Base-by-base conservation (phyloP, 1,140 invertebrate species). In the Chironomus tepperi region DNA sequence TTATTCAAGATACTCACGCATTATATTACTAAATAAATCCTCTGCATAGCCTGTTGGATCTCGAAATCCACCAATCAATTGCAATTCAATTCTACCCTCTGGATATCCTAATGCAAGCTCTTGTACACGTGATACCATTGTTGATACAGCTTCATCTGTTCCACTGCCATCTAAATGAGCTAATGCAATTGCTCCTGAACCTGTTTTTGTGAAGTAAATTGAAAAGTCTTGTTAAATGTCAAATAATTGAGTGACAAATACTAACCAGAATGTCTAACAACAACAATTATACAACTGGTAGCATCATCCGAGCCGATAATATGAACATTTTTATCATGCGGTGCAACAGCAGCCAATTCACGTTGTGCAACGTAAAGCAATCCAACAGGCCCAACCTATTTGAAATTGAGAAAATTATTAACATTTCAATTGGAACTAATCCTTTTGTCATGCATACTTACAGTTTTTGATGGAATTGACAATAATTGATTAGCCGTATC, bases 231-330 rank as follows among this genome's bases (percentile, higher is more conserved):
- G 1, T 7, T n/a, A 16, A 42, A 42, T 42, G 15, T 16, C 73
- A 34, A 19, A 16, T n/a, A n/a, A n/a, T n/a, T n/a, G n/a, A n/a
- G n/a, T n/a, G n/a, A n/a, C n/a, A 8, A 72, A 73, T 57, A 82
- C 86, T 88, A 84, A 97, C 95, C 93, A 81, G 95, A 92, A 88
- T 97, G 93, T 81, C 93, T 88, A 42, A 97, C 87, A 74, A 97
- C 88, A 72, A 94, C 90, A 79, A 95, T 95, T 79, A 95, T 91
- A 84, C 95, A 98, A 74, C 95, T 97, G 76, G 96, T 97, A 77
- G 92, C 90, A 85, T 97, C 95, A 82, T 98, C 96, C 75, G 95
- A 93, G 74, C 96, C 96, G 75, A 98, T 86, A 77, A 97, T 92
- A 81, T 84, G 92, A 64, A 96, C 90, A 81, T 94, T 93, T 86